Base-by-base conservation (phyloP, 2,888 invertebrate genomes). In the Epinotia brunnichana region DNA sequence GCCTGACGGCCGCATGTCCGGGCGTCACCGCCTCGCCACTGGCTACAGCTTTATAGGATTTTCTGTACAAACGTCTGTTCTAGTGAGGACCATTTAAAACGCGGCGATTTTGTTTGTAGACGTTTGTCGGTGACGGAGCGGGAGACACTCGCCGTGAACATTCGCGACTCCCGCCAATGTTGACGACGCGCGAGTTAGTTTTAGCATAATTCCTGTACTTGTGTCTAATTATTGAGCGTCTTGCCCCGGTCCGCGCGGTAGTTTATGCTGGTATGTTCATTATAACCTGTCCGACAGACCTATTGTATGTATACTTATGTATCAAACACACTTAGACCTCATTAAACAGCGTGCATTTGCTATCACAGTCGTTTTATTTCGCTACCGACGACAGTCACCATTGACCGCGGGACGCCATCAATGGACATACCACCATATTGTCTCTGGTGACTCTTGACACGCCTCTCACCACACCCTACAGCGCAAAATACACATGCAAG, bases 191-290 rank as follows among this genome's bases (percentile, higher is more conserved):
- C 35, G 59, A 53, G 24, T 57, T 68, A 68, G 73, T 73, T 51
- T 48, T 73, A 69, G 68, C 57, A 63, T 73, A 73, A 62, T 63
- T 69, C 68, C 73, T 69, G 63, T 73, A 63, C 73, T 72, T 69
- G 72, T 72, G 72, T 73, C 73, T 69, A 69, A 63, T 63, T 69
- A 73, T 63, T 69, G 68, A 74, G 77, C 54, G 15, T 56, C 70
- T 69, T 59, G 75, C 68, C 68, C 61, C 62, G 69, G 69, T 71
- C 78, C 81, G 81, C 82, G 82, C 81, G 78, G 66, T 61, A 53
- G 59, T 76, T 80, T 87, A 88, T 90, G 91, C 83, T 90, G 92
- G 92, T 92, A 92, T 92, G 92, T 92, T 89, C 91, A 90, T 88
- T 85, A 78, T 82, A 81, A 75, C 81, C 82, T 82, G 78, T 79